Evolutionary conservation across 2,888 invertebrate species (phyloP).

Genomic region (Sphinx pinastri): DNA sequence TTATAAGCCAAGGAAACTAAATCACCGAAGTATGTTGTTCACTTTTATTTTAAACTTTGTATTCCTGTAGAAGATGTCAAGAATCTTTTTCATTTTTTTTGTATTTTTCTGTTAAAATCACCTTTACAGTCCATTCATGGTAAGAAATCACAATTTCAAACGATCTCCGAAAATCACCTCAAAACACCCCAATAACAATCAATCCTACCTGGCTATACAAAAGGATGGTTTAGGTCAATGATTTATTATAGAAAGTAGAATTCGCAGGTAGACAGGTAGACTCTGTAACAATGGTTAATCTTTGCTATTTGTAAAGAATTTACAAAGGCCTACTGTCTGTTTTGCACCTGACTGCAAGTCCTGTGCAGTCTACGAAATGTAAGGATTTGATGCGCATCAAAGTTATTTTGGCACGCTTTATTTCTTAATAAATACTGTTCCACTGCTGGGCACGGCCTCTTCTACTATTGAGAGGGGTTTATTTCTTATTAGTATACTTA

Average conservation of each 20-base stretch:
- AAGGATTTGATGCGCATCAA: too few species aligned
- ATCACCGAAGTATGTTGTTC: too few species aligned
- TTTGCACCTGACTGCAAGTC: background rate
- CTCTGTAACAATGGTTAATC: background rate
- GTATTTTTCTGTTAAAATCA: background rate
- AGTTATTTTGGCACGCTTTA: too few species aligned
- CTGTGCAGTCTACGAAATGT: too few species aligned
- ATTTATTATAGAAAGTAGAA: conserved; percentile 20
- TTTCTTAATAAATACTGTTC: too few species aligned
- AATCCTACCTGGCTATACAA: conserved; percentile 6
- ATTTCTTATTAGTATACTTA: too few species aligned
- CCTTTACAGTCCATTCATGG: background rate
- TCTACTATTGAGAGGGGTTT: too few species aligned
- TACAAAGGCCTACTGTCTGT: background rate
- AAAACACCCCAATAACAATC: background rate
- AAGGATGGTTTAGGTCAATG: conserved; percentile 10
- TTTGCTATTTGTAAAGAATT: background rate
- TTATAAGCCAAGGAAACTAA: too few species aligned
- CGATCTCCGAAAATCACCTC: conserved; percentile 6
- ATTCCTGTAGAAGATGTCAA: too few species aligned
- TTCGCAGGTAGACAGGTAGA: conserved; percentile 15
- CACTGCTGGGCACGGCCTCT: too few species aligned
- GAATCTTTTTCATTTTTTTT: too few species aligned
- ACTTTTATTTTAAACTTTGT: too few species aligned
- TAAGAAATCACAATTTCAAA: conserved; percentile 3